phyloP scores from a whole-genome alignment of 2,113 vertebrate genomes.

The Cettia cetti region DNA sequence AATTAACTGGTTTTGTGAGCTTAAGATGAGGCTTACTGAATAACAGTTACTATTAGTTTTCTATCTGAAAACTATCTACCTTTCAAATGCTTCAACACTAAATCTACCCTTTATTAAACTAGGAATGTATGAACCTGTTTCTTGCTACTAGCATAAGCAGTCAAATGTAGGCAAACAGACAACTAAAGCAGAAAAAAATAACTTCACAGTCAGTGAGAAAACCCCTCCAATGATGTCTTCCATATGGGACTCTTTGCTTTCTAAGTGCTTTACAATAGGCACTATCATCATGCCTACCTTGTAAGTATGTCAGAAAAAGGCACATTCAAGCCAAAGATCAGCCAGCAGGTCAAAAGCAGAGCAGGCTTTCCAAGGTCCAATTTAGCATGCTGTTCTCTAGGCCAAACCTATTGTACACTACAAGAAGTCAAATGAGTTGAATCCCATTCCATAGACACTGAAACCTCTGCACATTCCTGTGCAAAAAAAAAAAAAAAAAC shows the following conservation, averaged over 20 bases:
- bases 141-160: not conserved
- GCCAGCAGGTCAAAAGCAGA: not conserved
- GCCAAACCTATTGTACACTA: not conserved
- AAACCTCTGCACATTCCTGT: not conserved
- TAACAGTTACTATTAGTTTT: not conserved
- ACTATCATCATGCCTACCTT: not conserved
- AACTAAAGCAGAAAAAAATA: not conserved
- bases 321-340: not conserved
- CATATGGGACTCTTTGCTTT: not conserved
- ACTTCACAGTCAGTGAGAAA: not conserved
- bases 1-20: not conserved
- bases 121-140: not conserved
- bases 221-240: not conserved
- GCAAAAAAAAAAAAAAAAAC: not conserved
- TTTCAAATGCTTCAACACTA: not conserved
- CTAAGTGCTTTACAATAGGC: not conserved
- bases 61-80: not conserved
- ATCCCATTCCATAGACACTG: not conserved
- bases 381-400: not conserved
- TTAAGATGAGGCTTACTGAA: not conserved
- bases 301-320: not conserved
- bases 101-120: not conserved
- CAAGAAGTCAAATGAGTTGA: not conserved
- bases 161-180: not conserved
- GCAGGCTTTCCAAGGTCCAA: not conserved